Evolutionary conservation across 1,140 invertebrate species (phyloP), one percentile per base, ranked within the genome.

Genomic region (Ditylenchus dipsaci): DNA sequence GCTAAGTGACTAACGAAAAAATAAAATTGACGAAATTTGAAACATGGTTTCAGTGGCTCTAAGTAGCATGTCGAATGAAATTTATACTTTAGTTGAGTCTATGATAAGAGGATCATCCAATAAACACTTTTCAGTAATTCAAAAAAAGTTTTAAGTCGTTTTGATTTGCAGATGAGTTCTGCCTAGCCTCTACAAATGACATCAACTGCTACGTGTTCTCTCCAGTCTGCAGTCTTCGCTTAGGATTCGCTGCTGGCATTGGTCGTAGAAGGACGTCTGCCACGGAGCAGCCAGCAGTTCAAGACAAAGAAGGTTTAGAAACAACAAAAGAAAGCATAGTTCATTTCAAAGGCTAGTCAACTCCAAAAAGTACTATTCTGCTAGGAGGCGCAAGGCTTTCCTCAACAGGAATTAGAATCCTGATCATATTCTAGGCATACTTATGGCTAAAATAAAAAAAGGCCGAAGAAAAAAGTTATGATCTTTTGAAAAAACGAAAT

Each of bases 181-280:
- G 71, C 33, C 58, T 75, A 30, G 63, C 58, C n/a, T 27, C 69
- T 17, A 43, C 61, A 19, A 38, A 67, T 8, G 65, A 67, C 26
- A 63, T 76, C 5, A 70, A 76, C 33, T 76, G 75, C 45, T 76
- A 76, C 47, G 76, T 76, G 1, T 76, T 76, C 29, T 76, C 75
- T 17, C 75, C 75, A 9, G 75, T 71, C 1, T 71, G 69, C 23
- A 47, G 33, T 30, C 19, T 60, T 13, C 69, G 60, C 23, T 21
- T 65, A 17, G 27, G 27, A 23, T 19, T 74, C 3, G 21, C 70
- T 42, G 38, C 61, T 26, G 69, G 69, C 5, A 73, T 68, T 43
- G 58, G 3, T 19, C 26, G 47, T 1, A 49, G 45, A 21, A 23
- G 27, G 33, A 27, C 21, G 21, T 13, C 49, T 21, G 49, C n/a